Conservation (phyloP, 2,888 invertebrate species). For the Caenorhabditis wallacei region DNA sequence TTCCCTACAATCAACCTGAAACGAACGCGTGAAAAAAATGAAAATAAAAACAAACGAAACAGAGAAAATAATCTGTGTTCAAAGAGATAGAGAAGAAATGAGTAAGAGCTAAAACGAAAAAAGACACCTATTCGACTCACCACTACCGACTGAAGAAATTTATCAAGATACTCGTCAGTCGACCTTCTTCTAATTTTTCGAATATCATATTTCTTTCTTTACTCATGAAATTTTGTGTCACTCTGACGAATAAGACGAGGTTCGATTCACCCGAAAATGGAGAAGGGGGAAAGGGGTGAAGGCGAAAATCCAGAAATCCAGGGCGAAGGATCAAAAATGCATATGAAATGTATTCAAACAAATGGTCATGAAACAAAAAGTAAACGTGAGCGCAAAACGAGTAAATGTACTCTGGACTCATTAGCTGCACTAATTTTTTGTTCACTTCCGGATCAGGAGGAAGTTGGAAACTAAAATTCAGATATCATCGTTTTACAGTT, state of each 20-base stretch:
- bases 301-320: conserved; percentile 6
- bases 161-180: conserved; percentile 50
- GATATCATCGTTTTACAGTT: too few relatives aligned
- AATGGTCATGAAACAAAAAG: conserved; percentile 15
- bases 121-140: conserved; percentile 16
- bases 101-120: conserved; percentile 1
- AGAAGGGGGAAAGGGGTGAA: background rate
- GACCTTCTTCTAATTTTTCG: conserved; percentile 60
- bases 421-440: conserved; percentile 28
- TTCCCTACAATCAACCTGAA: conserved; percentile 13
- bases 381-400: background rate
- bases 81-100: conserved; percentile 18
- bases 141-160: conserved; percentile 41
- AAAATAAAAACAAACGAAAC: conserved; percentile 5
- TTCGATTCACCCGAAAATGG: background rate
- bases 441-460: conserved; percentile 24
- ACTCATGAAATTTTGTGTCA: conserved; percentile 36
- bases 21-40: background rate
- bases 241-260: conserved; percentile 33
- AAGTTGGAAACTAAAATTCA: background rate
- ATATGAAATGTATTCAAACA: conserved; percentile 34
- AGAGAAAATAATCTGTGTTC: conserved; percentile 21
- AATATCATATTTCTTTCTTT: conserved; percentile 55
- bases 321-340: conserved; percentile 29
- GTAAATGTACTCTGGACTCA: conserved; percentile 18